A percentile compares a stretch with the other conserved stretches of the same genome.
Evolutionary conservation across 1,140 invertebrate species (phyloP).

Genomic region (Ceratosolen fusciceps): DNA sequence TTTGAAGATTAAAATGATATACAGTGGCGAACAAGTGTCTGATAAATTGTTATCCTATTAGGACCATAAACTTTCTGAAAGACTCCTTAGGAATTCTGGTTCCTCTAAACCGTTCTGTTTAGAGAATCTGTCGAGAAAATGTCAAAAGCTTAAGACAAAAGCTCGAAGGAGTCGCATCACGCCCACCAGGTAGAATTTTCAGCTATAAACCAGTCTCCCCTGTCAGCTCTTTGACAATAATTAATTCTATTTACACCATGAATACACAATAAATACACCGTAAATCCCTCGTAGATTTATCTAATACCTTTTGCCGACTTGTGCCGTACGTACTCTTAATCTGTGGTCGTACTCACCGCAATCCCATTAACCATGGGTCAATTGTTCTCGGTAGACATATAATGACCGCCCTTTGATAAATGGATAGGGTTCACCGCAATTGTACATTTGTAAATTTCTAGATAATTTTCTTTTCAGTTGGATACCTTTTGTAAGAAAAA

Average conservation of each 20-base stretch:
- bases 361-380: conserved; percentile 18
- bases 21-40: background rate
- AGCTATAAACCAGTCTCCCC: too few relatives aligned
- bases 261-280: too few relatives aligned
- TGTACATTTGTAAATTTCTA: background rate
- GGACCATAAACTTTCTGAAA: conserved; percentile 2
- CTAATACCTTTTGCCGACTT: conserved; percentile 12
- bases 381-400: background rate
- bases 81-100: too few relatives aligned
- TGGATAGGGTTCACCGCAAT: background rate
- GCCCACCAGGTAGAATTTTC: background rate
- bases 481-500: too few relatives aligned
- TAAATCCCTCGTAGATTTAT: background rate
- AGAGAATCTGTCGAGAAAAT: too few relatives aligned
- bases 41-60: conserved; percentile 26
- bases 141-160: too few relatives aligned
- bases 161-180: background rate
- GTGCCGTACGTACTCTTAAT: background rate
- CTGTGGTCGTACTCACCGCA: conserved; percentile 20
- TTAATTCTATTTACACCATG: conserved; percentile 21
- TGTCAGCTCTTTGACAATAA: too few relatives aligned
- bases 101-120: too few relatives aligned
- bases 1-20: conserved; percentile 27
- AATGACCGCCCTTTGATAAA: background rate
- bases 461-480: background rate